phyloP scores from a whole-genome alignment of 1,140 invertebrate genomes.

The Anastatus disparis region DNA sequence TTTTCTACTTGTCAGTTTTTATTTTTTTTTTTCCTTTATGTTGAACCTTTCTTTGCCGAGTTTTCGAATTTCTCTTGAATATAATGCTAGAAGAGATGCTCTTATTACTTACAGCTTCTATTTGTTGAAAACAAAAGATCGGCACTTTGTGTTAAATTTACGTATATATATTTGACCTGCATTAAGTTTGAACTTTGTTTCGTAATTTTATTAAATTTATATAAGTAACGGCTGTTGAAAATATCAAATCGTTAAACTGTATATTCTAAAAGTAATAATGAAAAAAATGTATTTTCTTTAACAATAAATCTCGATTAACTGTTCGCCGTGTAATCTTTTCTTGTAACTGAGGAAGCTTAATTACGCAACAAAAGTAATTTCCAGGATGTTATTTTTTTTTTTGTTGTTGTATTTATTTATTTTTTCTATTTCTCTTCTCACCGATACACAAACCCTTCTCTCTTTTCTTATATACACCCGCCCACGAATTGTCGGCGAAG shows the following conservation, averaged over 20 bases:
- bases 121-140: not conserved
- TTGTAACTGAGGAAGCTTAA: not conserved
- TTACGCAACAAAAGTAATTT: slow-evolving; percentile 28
- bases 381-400: not conserved
- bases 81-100: no score
- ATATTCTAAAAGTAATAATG: no score
- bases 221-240: no score
- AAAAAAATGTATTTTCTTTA: no score
- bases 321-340: no score
- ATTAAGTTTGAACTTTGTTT: no score
- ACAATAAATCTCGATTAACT: not conserved
- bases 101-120: not conserved
- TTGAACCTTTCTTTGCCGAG: no score
- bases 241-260: no score
- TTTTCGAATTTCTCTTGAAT: slow-evolving; percentile 3
- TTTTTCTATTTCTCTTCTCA: not conserved
- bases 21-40: not conserved
- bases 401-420: not conserved
- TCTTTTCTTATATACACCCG: not conserved
- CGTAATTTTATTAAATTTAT: no score
- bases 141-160: not conserved
- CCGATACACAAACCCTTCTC: not conserved
- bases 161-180: no score
- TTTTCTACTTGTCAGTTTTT: not conserved
- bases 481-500: slow-evolving; percentile 15